Conservation (phyloP, 2,888 invertebrate genomes). For the Pristionchus arcanus region DNA sequence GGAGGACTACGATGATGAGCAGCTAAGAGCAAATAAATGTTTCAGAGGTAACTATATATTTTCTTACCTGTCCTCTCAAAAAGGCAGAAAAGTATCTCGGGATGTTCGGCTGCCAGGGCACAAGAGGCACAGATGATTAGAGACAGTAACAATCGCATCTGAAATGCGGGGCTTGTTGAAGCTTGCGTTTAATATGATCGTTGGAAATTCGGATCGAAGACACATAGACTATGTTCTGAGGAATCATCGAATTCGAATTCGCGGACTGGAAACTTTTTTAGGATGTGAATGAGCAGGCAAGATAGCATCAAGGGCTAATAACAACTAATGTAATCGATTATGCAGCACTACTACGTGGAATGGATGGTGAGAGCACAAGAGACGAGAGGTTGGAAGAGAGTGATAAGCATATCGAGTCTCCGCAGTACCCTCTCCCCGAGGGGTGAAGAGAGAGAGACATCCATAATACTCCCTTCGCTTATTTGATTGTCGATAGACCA, state of each 20-base stretch:
- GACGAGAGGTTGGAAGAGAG: not conserved
- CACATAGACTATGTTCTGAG: no score
- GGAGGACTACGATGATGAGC: no score
- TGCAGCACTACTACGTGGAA: not conserved
- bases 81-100: slow-evolving; percentile 45
- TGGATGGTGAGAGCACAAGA: not conserved
- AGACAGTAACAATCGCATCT: slow-evolving; percentile 19
- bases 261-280: no score
- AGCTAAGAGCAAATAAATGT: no score
- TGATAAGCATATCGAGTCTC: not conserved
- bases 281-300: no score
- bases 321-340: not conserved
- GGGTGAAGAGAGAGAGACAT: not conserved
- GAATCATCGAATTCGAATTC: no score
- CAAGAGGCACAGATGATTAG: not conserved
- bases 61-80: slow-evolving; percentile 44
- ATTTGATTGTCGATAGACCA: not conserved
- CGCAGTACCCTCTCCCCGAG: not conserved
- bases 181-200: no score
- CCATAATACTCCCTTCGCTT: not conserved
- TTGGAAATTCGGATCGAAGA: no score
- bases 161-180: not conserved
- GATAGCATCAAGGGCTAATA: not conserved
- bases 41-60: no score
- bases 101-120: slow-evolving; percentile 12